These are phyloP conservation scores for Chelmon rostratus DNA, from an alignment of 2,797 vertebrate species.

Conservation along the genomic window DNA sequence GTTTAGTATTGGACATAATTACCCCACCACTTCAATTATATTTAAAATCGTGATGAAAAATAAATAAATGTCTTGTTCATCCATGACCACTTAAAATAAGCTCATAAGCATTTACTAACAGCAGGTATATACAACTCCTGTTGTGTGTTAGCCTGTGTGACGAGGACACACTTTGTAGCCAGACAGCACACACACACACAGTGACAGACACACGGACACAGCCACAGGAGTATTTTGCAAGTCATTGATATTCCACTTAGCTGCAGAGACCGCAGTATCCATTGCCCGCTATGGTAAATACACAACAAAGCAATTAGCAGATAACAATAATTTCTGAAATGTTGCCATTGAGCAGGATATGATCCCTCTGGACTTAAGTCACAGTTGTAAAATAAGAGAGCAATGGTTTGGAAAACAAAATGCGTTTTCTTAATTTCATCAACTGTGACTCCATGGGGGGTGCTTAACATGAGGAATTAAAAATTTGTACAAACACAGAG, in stretches of 20 bases:
- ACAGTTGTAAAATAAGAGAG: constrained; percentile 25
- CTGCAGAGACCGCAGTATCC: constrained; percentile 36
- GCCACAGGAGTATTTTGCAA: constrained; percentile 42
- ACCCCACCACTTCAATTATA: background rate
- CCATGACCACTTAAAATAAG: constrained; percentile 17
- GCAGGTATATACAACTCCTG: background rate
- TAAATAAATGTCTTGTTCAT: background rate
- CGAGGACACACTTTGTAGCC: constrained; percentile 8
- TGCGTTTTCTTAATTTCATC: background rate
- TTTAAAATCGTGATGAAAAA: constrained; percentile 4
- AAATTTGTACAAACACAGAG: constrained; percentile 1
- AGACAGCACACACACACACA: constrained; percentile 27
- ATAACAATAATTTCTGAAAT: constrained; percentile 31
- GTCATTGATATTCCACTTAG: constrained; percentile 49
- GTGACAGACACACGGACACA: constrained; percentile 17
- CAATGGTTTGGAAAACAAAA: constrained; percentile 24
- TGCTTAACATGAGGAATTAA: constrained; percentile 2
- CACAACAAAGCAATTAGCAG: constrained; percentile 46
- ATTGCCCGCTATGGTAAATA: constrained; percentile 34
- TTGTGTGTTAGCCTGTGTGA: background rate
- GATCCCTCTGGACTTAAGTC: constrained; percentile 33
- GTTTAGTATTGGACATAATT: background rate
- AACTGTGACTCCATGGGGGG: background rate
- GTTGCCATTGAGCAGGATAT: constrained; percentile 23
- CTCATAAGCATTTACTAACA: constrained; percentile 23